A percentile compares a stretch with the other conserved stretches of the same genome.
phyloP scores from a whole-genome alignment of 2,113 vertebrate species.

The Rafetus swinhoei region DNA sequence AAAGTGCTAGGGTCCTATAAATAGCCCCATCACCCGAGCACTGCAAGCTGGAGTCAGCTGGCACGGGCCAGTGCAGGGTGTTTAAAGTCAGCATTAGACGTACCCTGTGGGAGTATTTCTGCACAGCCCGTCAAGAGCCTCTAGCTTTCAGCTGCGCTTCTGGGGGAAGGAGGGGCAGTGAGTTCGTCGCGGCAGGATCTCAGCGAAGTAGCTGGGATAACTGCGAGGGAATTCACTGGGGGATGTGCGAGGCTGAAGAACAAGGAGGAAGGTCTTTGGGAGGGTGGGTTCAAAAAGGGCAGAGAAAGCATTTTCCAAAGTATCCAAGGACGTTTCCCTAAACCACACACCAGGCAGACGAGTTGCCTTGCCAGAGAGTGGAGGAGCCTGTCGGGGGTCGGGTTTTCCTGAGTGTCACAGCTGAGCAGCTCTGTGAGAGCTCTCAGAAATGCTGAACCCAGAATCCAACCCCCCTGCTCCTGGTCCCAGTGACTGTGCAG shows the following conservation, averaged over 20 bases:
- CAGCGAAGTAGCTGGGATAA: neutral
- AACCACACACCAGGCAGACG: neutral
- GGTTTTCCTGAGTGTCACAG: neutral
- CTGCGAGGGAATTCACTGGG: neutral
- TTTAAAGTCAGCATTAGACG: neutral
- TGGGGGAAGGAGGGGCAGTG: accelerated
- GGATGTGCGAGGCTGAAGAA: neutral
- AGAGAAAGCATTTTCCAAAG: neutral
- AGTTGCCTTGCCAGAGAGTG: neutral
- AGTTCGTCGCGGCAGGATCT: neutral
- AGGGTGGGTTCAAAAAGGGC: accelerated
- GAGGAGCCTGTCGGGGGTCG: neutral
- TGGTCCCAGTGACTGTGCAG: neutral
- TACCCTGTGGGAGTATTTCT: neutral
- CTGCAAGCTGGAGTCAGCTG: neutral
- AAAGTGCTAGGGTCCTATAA: neutral
- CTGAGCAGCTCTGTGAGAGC: accelerated
- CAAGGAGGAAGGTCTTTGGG: neutral
- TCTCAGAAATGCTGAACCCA: accelerated
- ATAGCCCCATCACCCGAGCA: neutral
- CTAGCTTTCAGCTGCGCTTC: neutral
- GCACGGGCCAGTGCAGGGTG: neutral
- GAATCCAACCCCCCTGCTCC: accelerated
- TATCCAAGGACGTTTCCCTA: neutral
- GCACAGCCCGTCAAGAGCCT: neutral